Evolutionary conservation across 2,797 vertebrate genomes (phyloP), one percentile per base, ranked within the genome.

Genomic region (Urophycis tenuis): DNA sequence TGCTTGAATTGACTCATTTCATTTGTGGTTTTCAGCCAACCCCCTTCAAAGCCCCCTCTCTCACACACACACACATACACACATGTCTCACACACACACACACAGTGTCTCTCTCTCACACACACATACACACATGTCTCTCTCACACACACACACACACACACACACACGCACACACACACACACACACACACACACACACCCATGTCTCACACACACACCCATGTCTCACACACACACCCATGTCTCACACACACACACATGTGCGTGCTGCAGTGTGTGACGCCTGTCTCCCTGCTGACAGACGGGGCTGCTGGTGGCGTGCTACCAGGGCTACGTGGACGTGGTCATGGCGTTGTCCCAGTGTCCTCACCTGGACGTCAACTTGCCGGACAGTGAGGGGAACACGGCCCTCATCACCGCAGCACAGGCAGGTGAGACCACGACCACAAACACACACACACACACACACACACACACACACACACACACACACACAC

Each of bases 361-460:
- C 30, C 95, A 96, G 76, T 99, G 97, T 87, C 95, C 97, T 71
- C 90, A 96, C 80, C 78, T 99, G 81, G 95, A 98, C 22, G 94
- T 97, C 84, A 99, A 99, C 94, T 97, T 95, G 96, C 96, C 98
- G 90, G 97, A 99, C 94, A 98, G 91, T 0, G 97, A 99, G 86
- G 97, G 97, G 60, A 99, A 99, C 91, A 98, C 97, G 0, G 95
- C 97, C 53, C 95, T 99, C 3, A 98, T 97, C 90, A 97, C 94
- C 3, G 97, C 97, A 9, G 92, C 94, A 0, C 97, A 99, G 92
- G 97, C 97, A 91, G 97, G 97, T 99, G 92, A 93, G 93, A 77
- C 25, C 5, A 19, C 41, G 19, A 1, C 1, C 41, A 49, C 41
- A 49, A 14, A 49, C 41, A 49, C 41, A 49, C 41, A 19, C 5